These are phyloP conservation scores for Macrophya annulata DNA, from an alignment of 2,888 invertebrate genomes.

Conservation along the genomic window DNA sequence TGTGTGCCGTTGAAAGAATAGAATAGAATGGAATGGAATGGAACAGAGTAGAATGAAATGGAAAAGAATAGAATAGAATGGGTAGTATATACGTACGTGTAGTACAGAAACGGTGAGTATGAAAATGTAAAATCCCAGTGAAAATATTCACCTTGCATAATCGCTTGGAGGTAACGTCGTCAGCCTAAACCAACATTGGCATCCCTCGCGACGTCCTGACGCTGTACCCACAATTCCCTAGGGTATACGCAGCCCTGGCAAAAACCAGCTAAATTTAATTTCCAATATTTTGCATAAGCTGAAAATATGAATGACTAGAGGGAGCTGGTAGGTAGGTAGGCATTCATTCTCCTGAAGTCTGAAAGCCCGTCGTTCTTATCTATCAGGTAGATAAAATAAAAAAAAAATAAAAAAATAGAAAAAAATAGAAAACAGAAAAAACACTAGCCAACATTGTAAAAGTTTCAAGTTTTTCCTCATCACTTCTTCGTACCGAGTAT, in stretches of 20 bases:
- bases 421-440: neutral
- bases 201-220: slow-evolving; percentile 56
- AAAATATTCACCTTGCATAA: slow-evolving; percentile 68
- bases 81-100: neutral
- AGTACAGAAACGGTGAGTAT: slow-evolving; percentile 51
- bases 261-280: slow-evolving; percentile 68
- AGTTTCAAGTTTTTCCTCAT: no score
- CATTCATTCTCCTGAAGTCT: neutral
- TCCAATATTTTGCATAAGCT: slow-evolving; percentile 65
- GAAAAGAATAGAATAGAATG: neutral
- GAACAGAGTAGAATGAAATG: no score
- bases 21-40: neutral
- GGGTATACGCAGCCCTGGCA: slow-evolving; percentile 55
- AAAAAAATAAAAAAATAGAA: neutral
- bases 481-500: no score
- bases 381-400: neutral
- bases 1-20: neutral
- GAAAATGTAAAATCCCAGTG: slow-evolving; percentile 65
- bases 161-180: slow-evolving; percentile 65
- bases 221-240: slow-evolving; percentile 45
- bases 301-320: slow-evolving; percentile 60
- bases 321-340: neutral
- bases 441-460: neutral
- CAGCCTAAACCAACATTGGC: slow-evolving; percentile 67
- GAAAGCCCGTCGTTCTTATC: slow-evolving; percentile 6